Percentiles rank a stretch among this genome's conserved stretches.
These are phyloP conservation scores for Liodrosophila aerea DNA, from an alignment of 2,888 invertebrate species.

Conservation along the genomic window DNA sequence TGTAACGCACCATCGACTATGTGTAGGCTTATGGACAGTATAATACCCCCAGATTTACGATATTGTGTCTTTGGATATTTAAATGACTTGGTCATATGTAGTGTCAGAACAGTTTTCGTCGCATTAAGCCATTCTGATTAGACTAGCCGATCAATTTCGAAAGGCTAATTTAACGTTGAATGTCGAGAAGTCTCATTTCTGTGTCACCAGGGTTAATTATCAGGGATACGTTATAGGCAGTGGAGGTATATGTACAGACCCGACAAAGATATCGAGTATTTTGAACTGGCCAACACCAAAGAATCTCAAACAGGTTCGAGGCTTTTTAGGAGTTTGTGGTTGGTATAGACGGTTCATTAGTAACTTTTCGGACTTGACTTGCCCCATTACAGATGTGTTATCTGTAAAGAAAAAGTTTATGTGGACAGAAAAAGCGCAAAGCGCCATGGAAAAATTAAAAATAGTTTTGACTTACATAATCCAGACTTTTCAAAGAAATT, in stretches of 20 bases:
- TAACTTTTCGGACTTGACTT: not conserved
- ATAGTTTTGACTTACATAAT: constrained; percentile 5
- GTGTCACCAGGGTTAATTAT: not conserved
- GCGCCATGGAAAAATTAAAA: constrained; percentile 6
- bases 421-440: constrained; percentile 4
- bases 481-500: constrained; percentile 12
- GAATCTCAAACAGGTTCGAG: not conserved
- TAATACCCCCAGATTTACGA: not conserved
- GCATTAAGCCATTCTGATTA: not conserved
- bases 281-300: constrained; percentile 4
- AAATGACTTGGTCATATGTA: not conserved
- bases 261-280: not conserved
- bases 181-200: constrained; percentile 1
- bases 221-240: not conserved
- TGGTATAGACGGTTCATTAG: constrained; percentile 8
- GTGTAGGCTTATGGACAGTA: not conserved
- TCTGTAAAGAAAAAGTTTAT: constrained; percentile 1
- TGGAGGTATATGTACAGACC: not conserved
- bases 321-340: constrained; percentile 4
- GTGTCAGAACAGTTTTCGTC: not conserved
- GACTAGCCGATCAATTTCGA: not conserved
- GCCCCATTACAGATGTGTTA: constrained; percentile 1
- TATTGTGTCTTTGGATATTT: constrained; percentile 4
- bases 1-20: not conserved
- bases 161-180: not conserved